Conservation (phyloP, 2,797 vertebrate genomes). For the Acrossocheilus fasciatus region DNA sequence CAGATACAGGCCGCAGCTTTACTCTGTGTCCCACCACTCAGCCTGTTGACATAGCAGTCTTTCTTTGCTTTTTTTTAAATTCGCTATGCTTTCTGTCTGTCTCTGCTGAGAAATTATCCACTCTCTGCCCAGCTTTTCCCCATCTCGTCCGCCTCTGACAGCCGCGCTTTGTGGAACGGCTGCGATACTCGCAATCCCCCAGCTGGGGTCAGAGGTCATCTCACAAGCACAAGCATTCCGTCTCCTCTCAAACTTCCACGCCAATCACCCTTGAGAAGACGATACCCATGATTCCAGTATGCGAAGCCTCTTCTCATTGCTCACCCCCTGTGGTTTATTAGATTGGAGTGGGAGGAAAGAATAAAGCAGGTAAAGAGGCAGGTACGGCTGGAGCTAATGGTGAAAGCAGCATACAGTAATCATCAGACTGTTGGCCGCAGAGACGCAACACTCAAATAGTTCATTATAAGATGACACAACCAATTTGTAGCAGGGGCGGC, state of each 20-base stretch:
- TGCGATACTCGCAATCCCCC: slow-evolving; percentile 74
- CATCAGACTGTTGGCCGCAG: slow-evolving; percentile 79
- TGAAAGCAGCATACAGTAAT: slow-evolving; percentile 77
- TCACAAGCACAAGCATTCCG: slow-evolving; percentile 38
- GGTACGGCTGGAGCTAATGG: slow-evolving; percentile 70
- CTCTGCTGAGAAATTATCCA: slow-evolving; percentile 20
- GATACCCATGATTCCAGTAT: slow-evolving; percentile 27
- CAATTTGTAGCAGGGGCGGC: slow-evolving; percentile 84
- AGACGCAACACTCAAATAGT: slow-evolving; percentile 84
- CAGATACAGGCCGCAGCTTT: slow-evolving; percentile 65
- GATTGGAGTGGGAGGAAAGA: slow-evolving; percentile 41
- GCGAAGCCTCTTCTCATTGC: slow-evolving; percentile 13
- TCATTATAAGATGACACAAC: slow-evolving; percentile 87
- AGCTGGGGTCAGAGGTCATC: slow-evolving; percentile 71
- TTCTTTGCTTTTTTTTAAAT: slow-evolving; percentile 64
- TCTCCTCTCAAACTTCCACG: slow-evolving; percentile 27
- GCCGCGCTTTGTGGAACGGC: slow-evolving; percentile 72
- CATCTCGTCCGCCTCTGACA: slow-evolving; percentile 70
- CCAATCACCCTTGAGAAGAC: slow-evolving; percentile 55
- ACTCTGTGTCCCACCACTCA: slow-evolving; percentile 59
- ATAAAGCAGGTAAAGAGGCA: slow-evolving; percentile 55
- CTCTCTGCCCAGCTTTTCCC: slow-evolving; percentile 63
- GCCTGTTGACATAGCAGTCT: slow-evolving; percentile 69
- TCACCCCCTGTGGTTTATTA: slow-evolving; percentile 56
- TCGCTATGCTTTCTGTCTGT: slow-evolving; percentile 51